phyloP scores from a whole-genome alignment of 2,797 vertebrate species.

The Apogon hyalosoma region DNA sequence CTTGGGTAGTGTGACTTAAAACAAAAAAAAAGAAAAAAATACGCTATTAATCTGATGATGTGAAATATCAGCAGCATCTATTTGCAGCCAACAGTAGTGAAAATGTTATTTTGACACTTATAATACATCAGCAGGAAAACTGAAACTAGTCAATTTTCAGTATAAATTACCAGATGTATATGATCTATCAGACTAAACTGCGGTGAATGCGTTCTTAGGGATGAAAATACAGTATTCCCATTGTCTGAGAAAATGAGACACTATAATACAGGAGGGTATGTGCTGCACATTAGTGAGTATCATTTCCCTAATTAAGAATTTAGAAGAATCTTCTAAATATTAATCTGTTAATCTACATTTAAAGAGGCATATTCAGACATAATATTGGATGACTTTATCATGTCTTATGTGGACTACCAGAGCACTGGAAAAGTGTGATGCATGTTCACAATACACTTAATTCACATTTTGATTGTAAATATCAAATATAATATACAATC shows the following conservation, averaged over 20 bases:
- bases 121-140: slow-evolving; percentile 38
- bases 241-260: slow-evolving; percentile 40
- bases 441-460: too few species aligned
- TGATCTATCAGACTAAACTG: slow-evolving; percentile 32
- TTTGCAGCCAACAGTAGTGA: neutral
- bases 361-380: too few species aligned
- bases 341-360: too few species aligned
- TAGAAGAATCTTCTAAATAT: too few species aligned
- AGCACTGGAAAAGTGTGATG: too few species aligned
- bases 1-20: slow-evolving; percentile 1
- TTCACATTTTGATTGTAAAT: too few species aligned
- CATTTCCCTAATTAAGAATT: too few species aligned
- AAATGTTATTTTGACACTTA: too few species aligned
- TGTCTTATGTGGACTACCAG: too few species aligned
- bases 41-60: slow-evolving; percentile 34
- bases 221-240: slow-evolving; percentile 1
- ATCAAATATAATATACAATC: too few species aligned
- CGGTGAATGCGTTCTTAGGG: slow-evolving; percentile 20
- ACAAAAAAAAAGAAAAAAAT: slow-evolving; percentile 9
- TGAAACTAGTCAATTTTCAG: slow-evolving; percentile 39
- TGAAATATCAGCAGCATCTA: slow-evolving; percentile 23
- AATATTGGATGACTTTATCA: too few species aligned
- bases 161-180: slow-evolving; percentile 29
- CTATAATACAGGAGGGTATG: neutral
- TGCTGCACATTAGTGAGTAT: too few species aligned